These are phyloP conservation scores for Poicephalus meyeri DNA, from an alignment of 2,113 vertebrate genomes.

Conservation along the genomic window DNA sequence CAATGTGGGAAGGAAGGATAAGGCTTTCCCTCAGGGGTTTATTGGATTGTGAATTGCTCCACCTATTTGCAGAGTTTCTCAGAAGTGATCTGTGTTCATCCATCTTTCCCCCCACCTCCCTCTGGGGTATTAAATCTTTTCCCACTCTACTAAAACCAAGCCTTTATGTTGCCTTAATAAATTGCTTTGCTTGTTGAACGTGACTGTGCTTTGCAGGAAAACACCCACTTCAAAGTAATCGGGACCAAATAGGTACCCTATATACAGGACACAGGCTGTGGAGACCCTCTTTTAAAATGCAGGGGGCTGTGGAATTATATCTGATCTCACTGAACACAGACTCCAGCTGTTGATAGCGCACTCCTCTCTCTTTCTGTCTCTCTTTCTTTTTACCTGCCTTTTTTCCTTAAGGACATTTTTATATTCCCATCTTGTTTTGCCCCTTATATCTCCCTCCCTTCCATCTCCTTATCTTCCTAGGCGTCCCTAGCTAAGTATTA, in stretches of 20 bases:
- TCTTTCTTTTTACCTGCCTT: neutral
- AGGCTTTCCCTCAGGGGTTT: neutral
- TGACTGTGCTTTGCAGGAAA: neutral
- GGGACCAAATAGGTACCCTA: neutral
- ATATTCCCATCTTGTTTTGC: neutral
- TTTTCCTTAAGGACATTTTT: neutral
- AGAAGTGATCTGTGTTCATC: neutral
- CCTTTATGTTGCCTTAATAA: neutral
- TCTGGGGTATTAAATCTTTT: neutral
- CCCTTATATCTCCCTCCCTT: neutral
- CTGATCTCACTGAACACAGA: neutral
- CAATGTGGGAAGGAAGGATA: neutral
- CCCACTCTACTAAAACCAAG: neutral
- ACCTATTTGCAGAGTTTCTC: slow-evolving; percentile 36
- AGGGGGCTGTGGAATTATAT: accelerated
- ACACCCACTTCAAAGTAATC: neutral
- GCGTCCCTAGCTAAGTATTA: neutral
- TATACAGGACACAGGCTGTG: neutral
- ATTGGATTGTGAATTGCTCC: slow-evolving; percentile 21
- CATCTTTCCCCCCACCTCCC: neutral
- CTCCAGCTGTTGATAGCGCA: neutral
- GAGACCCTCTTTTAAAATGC: neutral
- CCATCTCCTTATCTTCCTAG: neutral
- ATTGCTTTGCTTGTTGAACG: neutral
- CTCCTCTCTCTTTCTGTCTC: neutral